Base-by-base conservation (phyloP, 2,888 invertebrate species). In the Embidobia sp. region DNA sequence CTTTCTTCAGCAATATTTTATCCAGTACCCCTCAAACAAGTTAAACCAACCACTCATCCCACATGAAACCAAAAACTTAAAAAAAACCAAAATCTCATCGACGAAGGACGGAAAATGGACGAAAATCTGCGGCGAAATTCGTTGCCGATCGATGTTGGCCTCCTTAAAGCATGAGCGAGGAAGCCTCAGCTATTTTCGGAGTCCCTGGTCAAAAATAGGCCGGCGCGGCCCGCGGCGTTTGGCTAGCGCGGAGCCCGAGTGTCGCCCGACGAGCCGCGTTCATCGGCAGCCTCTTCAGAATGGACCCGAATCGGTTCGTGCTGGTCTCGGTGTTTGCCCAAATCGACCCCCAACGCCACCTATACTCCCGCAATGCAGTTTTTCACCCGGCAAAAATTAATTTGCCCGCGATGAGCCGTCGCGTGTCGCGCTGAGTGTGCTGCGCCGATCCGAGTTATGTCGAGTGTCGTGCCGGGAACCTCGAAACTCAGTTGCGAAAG, bases 401-500 rank as follows among this genome's bases (percentile, higher is more conserved):
- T 59, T 59, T 11, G 3, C 26, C 5, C 35, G 44, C 22, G 10
- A 67, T 48, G 64, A 26, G n/a, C 10, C 51, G 22, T n/a, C 16
- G 42, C 15, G 42, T 10, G 4, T 44, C 37, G 44, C 35, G 57
- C 7, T 51, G 33, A 63, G 46, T 55, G 27, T 37, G 1, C 42
- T 31, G 55, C 55, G 48, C 16, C 48, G 48, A 18, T 7, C 27
- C 19, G 57, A 72, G 48, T 72, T 40, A 73, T 64, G 64, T 73
- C 64, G 64, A 49, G 57, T 15, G 81, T 80, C 73, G 69, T 81
- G 69, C 84, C 88, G 29, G 82, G 87, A 44, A 82, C 86, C 22
- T 86, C 86, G 27, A 88, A 84, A 78, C 86, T 86, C 57, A 22
- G 75, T 46, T 83, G 84, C 33, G 80, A 73, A 64, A 74, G 85